Evolutionary conservation across 1,140 invertebrate genomes (phyloP), one percentile per base, ranked within the genome.

Genomic region (Psilanteris sp.): DNA sequence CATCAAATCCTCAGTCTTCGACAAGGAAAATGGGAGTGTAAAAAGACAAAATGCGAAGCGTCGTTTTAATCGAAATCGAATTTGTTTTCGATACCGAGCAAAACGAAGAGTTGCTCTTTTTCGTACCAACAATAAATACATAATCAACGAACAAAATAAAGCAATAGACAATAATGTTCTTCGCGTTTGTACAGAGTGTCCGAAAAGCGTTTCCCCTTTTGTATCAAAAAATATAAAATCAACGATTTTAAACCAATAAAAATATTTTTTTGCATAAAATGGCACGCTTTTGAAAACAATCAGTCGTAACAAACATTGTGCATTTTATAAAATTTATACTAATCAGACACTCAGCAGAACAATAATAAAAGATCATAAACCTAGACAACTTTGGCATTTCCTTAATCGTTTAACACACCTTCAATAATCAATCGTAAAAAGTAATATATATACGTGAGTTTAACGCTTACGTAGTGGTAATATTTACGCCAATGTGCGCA

Each of bases 341-440:
- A 43, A 44, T 70, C 73, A 48, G 70, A 72, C 78, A 74, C 68
- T 67, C 75, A 70, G 62, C 32, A 52, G 79, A 48, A 79, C 77
- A 62, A 64, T 64, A 67, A 67, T 57, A 78, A 36, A 72, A 66
- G 75, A 78, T 80, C 79, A 81, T 88, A 87, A 88, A 88, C 85
- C 84, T 88, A 88, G 80, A 88, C 84, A 88, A 88, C 86, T 88
- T 88, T 88, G 86, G 86, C 85, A 87, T 88, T 79, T 84, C 81
- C 82, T 82, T 82, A 85, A 87, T 78, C 72, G 68, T 76, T 81
- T 81, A 84, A 83, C 84, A 83, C 78, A 83, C 79, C 52, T 72
- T 79, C 77, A 70, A 84, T 79, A 86, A 84, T 85, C 81, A 66
- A 73, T 66, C 22, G 26, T 54, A 66, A 66, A 74, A 74, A 66